These are phyloP conservation scores for Cyphomyrus discorhynchus DNA, from an alignment of 2,113 vertebrate genomes.

Conservation along the genomic window DNA sequence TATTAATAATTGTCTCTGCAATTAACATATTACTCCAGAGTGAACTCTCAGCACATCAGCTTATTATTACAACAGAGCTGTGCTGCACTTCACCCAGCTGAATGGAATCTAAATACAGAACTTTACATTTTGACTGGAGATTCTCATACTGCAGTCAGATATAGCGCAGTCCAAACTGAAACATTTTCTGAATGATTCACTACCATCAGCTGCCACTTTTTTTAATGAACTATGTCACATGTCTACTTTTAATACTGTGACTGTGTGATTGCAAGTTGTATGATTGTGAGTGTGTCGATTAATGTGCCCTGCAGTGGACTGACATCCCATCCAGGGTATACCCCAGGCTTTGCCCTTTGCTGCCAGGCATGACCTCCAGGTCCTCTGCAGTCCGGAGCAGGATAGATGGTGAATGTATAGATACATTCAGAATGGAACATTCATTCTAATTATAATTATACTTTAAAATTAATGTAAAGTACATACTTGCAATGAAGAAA, in stretches of 20 bases:
- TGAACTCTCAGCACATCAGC: background rate
- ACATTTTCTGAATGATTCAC: background rate
- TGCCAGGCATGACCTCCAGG: background rate
- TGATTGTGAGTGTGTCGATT: background rate
- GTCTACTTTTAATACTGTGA: background rate
- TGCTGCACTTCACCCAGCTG: background rate
- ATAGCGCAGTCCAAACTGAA: background rate
- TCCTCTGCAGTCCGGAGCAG: background rate
- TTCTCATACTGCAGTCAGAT: background rate
- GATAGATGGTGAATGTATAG: background rate
- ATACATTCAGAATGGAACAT: background rate
- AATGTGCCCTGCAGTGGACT: background rate
- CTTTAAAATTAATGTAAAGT: background rate
- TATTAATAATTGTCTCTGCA: background rate
- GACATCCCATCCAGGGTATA: background rate
- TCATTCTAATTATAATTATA: background rate
- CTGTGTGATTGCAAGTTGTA: background rate
- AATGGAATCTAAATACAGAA: background rate
- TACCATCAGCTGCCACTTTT: background rate
- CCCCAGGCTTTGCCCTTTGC: background rate
- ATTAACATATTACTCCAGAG: background rate
- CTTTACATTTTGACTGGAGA: background rate
- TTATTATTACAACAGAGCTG: background rate
- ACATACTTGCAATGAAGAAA: background rate
- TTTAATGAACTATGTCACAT: background rate